Evolutionary conservation across 2,797 vertebrate species (phyloP).

Genomic region (Mus caroli): DNA sequence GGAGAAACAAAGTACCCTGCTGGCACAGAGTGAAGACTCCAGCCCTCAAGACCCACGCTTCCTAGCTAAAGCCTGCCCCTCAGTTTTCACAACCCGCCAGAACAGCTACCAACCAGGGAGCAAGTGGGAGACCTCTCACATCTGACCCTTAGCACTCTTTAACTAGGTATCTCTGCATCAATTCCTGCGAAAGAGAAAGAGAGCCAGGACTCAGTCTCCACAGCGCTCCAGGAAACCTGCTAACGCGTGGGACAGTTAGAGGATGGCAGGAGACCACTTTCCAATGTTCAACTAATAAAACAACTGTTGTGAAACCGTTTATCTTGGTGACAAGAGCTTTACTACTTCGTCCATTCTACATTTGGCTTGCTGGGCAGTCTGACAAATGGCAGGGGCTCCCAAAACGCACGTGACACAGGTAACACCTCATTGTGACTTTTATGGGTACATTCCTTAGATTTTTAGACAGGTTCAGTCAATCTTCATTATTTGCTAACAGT

Average conservation of each 20-base stretch:
- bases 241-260: background rate
- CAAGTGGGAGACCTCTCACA: background rate
- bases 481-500: background rate
- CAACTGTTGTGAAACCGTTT: background rate
- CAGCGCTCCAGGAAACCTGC: background rate
- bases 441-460: background rate
- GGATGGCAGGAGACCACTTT: background rate
- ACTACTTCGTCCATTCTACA: background rate
- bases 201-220: background rate
- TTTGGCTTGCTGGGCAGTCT: background rate
- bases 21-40: no score
- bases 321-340: slow-evolving; percentile 11
- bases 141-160: background rate
- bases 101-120: background rate
- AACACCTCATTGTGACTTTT: background rate
- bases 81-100: background rate
- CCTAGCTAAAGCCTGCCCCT: background rate
- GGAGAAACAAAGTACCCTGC: background rate
- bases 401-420: background rate
- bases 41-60: background rate
- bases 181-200: background rate
- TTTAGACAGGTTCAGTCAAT: background rate
- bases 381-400: background rate
- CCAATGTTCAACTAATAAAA: background rate
- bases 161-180: background rate